phyloP scores from a whole-genome alignment of 1,140 invertebrate genomes.

The Pseudomyrmex concolor region DNA sequence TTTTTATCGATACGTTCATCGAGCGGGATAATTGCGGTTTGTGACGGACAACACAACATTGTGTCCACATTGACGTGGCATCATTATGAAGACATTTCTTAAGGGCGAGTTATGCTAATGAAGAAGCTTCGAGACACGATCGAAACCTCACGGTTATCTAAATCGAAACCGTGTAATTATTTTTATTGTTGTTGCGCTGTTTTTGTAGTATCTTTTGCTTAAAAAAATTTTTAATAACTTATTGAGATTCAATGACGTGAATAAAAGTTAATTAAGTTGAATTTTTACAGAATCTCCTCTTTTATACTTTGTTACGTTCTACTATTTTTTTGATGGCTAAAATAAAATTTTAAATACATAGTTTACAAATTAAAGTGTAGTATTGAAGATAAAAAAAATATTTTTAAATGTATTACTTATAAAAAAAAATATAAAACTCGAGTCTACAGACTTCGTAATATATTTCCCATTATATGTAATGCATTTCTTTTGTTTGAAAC shows the following conservation, averaged over 20 bases:
- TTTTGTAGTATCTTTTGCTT: neutral
- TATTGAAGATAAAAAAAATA: too few relatives aligned
- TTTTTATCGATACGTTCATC: slow-evolving; percentile 69
- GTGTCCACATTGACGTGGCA: slow-evolving; percentile 31
- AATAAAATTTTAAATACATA: too few relatives aligned
- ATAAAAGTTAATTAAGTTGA: too few relatives aligned
- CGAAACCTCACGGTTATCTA: neutral
- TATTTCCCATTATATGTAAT: neutral
- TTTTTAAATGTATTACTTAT: too few relatives aligned
- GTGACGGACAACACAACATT: slow-evolving; percentile 23
- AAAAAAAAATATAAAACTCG: too few relatives aligned
- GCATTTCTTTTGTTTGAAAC: neutral
- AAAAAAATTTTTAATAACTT: too few relatives aligned
- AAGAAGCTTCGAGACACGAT: neutral
- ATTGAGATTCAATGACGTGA: too few relatives aligned
- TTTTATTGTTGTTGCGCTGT: neutral
- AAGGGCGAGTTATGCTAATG: neutral
- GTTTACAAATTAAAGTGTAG: too few relatives aligned
- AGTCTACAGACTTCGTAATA: too few relatives aligned
- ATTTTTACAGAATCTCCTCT: too few relatives aligned
- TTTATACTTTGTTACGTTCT: too few relatives aligned
- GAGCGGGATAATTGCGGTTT: slow-evolving; percentile 59
- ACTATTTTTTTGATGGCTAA: too few relatives aligned
- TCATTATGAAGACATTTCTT: slow-evolving; percentile 54
- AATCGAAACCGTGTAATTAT: neutral